Percentiles rank a stretch among this genome's conserved stretches.
phyloP scores from a whole-genome alignment of 2,888 invertebrate genomes.

The Mechanitis messenoides region DNA sequence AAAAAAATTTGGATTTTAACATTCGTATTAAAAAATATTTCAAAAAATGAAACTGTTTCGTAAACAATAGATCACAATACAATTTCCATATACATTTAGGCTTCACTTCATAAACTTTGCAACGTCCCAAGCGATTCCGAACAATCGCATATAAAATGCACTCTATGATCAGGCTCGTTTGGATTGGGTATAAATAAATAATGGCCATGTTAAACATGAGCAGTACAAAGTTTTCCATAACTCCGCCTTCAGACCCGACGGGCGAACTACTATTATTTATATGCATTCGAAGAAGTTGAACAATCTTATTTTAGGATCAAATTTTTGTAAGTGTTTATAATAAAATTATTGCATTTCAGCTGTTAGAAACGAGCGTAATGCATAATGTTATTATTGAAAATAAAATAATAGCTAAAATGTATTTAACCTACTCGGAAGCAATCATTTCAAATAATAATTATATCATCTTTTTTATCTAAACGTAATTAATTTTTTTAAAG shows the following conservation, averaged over 20 bases:
- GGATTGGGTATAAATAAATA: slow-evolving; percentile 26
- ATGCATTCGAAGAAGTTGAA: slow-evolving; percentile 5
- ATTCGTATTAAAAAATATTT: neutral
- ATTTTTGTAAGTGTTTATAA: neutral
- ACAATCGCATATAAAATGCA: slow-evolving; percentile 30
- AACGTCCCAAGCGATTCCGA: slow-evolving; percentile 21
- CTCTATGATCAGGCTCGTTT: slow-evolving; percentile 24
- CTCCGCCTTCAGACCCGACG: slow-evolving; percentile 6
- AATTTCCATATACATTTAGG: neutral
- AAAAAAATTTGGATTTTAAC: neutral
- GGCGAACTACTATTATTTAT: slow-evolving; percentile 1
- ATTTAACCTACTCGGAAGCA: too few relatives aligned
- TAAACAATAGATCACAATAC: slow-evolving; percentile 1
- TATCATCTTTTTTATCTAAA: too few relatives aligned
- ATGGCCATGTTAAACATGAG: slow-evolving; percentile 24
- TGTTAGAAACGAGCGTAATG: neutral
- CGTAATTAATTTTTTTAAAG: too few relatives aligned
- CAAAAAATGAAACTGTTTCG: neutral
- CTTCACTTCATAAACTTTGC: slow-evolving; percentile 5
- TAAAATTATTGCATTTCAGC: slow-evolving; percentile 2
- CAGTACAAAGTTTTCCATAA: slow-evolving; percentile 21
- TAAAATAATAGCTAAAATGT: too few relatives aligned
- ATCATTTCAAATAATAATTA: too few relatives aligned
- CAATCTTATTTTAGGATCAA: slow-evolving; percentile 1
- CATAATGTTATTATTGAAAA: neutral